Evolutionary conservation across 1,140 invertebrate genomes (phyloP), one percentile per base, ranked within the genome.

Genomic region (Nylanderia fulva): DNA sequence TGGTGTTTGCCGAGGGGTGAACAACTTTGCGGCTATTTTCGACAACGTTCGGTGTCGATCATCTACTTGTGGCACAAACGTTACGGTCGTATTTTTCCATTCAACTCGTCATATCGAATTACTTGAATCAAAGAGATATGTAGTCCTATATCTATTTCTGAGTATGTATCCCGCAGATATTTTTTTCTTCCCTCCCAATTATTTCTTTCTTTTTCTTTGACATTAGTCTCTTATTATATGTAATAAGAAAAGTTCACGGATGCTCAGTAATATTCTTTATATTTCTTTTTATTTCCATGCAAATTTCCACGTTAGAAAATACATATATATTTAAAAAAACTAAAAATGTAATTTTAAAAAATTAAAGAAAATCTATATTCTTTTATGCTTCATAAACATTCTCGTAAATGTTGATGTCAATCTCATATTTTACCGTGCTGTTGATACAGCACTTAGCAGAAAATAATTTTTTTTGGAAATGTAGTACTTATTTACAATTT

Each of bases 1-100:
- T 63, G 24, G 24, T 54, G 68, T 58, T 71, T 4, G n/a, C 33
- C 33, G 58, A 45, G 52, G 52, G 64, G 45, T 69, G 77, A 86
- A 72, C 54, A 88, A 61, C 52, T 88, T 66, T 27, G 42, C 15
- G n/a, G 42, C 71, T 88, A 84, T 83, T 85, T 89, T 82, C 42
- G 66, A 71, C 69, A 85, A 27, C 52, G 64, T 84, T 77, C 21
- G 84, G 68, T 77, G 76, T 79, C 76, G 85, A 84, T 88, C 77
- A 88, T 75, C 64, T 63, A 54, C 64, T 39, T 21, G 60, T 68
- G 39, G 52, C 58, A 24, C 33, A 24, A 54, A 7, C 13, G 48
- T 18, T 15, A 42, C 29, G 21, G 0, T 3, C 42, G 61, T 85
- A 82, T 75, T 82, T 82, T 88, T 75, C 68, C 63, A 68, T 75